A percentile compares a stretch with the other conserved stretches of the same genome.
These are phyloP conservation scores for Pseudorectes ferrugineus DNA, from an alignment of 2,113 vertebrate species.

Conservation along the genomic window DNA sequence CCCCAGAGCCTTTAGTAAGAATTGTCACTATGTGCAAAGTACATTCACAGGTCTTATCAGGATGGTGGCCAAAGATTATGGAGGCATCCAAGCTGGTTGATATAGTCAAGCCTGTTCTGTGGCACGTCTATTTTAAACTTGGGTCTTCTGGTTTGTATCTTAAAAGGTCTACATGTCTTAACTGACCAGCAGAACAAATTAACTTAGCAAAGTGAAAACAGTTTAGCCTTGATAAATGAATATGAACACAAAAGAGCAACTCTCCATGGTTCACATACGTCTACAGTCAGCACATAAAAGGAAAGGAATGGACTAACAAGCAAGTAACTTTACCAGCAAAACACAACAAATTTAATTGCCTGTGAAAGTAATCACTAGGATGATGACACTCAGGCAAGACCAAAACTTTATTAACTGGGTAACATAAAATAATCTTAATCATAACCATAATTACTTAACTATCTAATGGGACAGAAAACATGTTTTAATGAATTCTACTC, in stretches of 20 bases:
- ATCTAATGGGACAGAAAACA: background rate
- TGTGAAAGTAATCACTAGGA: background rate
- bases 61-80: slow-evolving; percentile 39
- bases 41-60: slow-evolving; percentile 40
- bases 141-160: slow-evolving; percentile 48
- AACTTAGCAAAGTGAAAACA: slow-evolving; percentile 22
- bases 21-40: background rate
- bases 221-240: slow-evolving; percentile 43
- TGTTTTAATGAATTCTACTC: background rate
- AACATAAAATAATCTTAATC: background rate
- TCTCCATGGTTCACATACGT: background rate
- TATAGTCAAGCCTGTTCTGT: slow-evolving; percentile 5
- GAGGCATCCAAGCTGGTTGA: slow-evolving; percentile 39
- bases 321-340: background rate
- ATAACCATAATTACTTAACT: background rate
- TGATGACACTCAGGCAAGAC: background rate
- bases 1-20: background rate
- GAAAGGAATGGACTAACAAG: background rate
- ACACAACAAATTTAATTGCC: background rate
- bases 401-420: background rate
- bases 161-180: slow-evolving; percentile 17
- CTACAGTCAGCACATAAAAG: background rate
- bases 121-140: slow-evolving; percentile 52
- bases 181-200: slow-evolving; percentile 38
- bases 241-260: background rate